Evolutionary conservation across 2,888 invertebrate species (phyloP), one percentile per base, ranked within the genome.

Genomic region (Cataglyphis rosenhaueri): DNA sequence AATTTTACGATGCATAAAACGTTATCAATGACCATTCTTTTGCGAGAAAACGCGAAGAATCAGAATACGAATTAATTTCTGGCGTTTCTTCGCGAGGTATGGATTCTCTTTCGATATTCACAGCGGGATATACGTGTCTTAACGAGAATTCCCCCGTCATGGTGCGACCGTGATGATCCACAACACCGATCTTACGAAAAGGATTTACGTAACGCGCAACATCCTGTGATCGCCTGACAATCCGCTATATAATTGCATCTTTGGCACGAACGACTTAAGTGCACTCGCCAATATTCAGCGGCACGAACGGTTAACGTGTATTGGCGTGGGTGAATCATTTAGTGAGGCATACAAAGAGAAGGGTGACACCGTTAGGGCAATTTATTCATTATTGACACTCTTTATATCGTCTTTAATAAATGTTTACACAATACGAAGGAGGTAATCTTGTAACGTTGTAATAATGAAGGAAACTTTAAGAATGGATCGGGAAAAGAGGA

Each of bases 151-250:
- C 78, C 35, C 35, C 41, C 66, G 57, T 82, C 79, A 66, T 32
- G 59, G 78, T 29, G 65, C 59, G 66, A 21, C 66, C 41, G 29
- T 55, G 66, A 66, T 18, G 44, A 3, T 35, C 59, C 59, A 78
- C 35, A 79, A 76, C 44, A 35, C 25, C 82, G 44, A 65, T 78
- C 65, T 65, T 59, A 66, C 38, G 29, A 35, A 62, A 52, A 57
- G 35, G 59, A 65, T 79, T 85, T 85, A 82, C 85, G 82, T 85
- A 85, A 85, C 82, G n/a, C 18, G 62, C 5, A 4, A 82, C 81
- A 74, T 84, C 84, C 82, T 78, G 61, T 73, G 65, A 9, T 52
- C 41, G 57, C 12, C 68, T 25, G 59, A 79, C 48, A 59, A 57
- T 73, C 64, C 73, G 64, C 41, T 35, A 35, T 38, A 62, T 84